A percentile compares a stretch with the other conserved stretches of the same genome.
phyloP scores from a whole-genome alignment of 1,140 invertebrate species.

The Geopemphigus sp. region DNA sequence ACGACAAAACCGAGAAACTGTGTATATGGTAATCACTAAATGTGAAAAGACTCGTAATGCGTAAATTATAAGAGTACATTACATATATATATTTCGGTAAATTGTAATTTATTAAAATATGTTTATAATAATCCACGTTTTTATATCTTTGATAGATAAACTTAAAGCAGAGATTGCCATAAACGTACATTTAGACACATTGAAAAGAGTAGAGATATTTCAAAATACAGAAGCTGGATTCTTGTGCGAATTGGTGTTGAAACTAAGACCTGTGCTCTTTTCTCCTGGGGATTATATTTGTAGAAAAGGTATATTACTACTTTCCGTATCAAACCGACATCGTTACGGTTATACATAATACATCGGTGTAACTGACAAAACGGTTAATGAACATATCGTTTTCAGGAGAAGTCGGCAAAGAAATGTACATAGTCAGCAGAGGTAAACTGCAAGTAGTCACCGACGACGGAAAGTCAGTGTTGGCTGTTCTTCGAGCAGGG shows the following conservation, averaged over 20 bases:
- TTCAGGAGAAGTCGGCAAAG: constrained; percentile 94
- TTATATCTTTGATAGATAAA: constrained; percentile 67
- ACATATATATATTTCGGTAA: no score
- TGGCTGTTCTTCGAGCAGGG: constrained; percentile 93
- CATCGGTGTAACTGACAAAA: not conserved
- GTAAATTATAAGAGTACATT: not conserved
- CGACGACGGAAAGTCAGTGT: constrained; percentile 93
- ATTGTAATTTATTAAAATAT: no score
- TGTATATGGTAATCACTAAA: not conserved
- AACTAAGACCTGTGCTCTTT: constrained; percentile 91
- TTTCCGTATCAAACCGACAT: not conserved
- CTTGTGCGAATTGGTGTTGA: constrained; percentile 92
- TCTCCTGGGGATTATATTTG: constrained; percentile 98
- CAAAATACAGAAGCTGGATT: constrained; percentile 99
- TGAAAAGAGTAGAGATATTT: constrained; percentile 97
- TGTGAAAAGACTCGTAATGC: not conserved
- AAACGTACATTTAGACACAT: constrained; percentile 96
- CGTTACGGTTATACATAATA: no score
- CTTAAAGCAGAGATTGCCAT: constrained; percentile 98
- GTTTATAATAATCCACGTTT: not conserved
- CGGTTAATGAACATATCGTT: not conserved
- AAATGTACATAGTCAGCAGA: constrained; percentile 99
- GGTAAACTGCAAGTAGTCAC: constrained; percentile 94
- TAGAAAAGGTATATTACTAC: constrained; percentile 84
- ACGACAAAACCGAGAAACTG: not conserved